Conservation (phyloP, 2,113 vertebrate species). For the Sander lucioperca region DNA sequence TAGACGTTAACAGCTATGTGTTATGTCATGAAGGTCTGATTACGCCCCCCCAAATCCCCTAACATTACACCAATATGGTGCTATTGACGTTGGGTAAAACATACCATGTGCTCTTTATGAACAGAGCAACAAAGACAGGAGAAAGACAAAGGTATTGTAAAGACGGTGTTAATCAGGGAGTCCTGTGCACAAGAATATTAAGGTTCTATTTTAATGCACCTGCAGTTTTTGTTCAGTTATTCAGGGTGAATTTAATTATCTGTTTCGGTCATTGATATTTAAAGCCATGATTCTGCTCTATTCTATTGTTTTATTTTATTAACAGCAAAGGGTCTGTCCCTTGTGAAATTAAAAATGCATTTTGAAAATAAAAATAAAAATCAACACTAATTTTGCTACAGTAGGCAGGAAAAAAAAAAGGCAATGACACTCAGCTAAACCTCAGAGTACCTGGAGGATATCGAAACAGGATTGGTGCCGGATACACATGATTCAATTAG, state of each 20-base stretch:
- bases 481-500: slow-evolving; percentile 24
- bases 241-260: not conserved
- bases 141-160: not conserved
- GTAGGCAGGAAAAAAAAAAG: not conserved
- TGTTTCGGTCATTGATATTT: not conserved
- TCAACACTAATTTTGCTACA: not conserved
- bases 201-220: not conserved
- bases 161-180: too few relatives aligned
- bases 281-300: not conserved
- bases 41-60: not conserved
- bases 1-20: slow-evolving; percentile 49
- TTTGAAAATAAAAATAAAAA: not conserved
- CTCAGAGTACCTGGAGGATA: not conserved
- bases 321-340: not conserved
- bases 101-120: not conserved
- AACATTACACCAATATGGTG: slow-evolving; percentile 54
- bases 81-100: slow-evolving; percentile 18
- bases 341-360: not conserved
- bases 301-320: not conserved
- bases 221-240: slow-evolving; percentile 16
- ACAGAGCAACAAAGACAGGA: not conserved
- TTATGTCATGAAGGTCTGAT: slow-evolving; percentile 60
- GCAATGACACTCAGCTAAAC: not conserved
- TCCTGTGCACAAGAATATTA: not conserved
- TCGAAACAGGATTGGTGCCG: not conserved